Conservation (phyloP, 2,797 vertebrate species). For the Sphaeramia orbicularis region DNA sequence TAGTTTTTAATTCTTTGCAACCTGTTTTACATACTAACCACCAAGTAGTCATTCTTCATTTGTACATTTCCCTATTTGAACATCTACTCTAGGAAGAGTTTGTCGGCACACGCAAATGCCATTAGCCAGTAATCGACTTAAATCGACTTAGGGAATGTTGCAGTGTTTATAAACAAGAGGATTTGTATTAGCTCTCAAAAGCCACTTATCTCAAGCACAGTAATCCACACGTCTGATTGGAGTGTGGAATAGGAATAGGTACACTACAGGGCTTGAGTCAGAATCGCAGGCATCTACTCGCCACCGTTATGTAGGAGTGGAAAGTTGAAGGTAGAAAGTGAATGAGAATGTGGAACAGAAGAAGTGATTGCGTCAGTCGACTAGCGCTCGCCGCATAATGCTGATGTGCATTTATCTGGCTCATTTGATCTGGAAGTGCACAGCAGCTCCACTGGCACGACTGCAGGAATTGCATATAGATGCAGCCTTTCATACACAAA, state of each 20-base stretch:
- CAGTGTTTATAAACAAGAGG: constrained; percentile 79
- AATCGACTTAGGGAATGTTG: constrained; percentile 70
- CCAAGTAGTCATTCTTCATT: constrained; percentile 35
- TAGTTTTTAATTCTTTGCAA: constrained; percentile 26
- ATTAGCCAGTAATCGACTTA: constrained; percentile 77
- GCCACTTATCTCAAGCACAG: constrained; percentile 73
- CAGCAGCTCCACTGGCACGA: constrained; percentile 3
- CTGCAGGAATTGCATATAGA: constrained; percentile 21
- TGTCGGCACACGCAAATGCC: constrained; percentile 49
- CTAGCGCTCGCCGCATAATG: background rate
- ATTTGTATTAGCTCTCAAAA: constrained; percentile 77
- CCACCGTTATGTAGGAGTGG: background rate
- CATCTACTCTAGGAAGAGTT: constrained; percentile 14
- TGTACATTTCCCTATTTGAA: constrained; percentile 27
- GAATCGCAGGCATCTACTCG: constrained; percentile 18
- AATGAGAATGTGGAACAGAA: constrained; percentile 2
- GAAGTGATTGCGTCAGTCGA: background rate
- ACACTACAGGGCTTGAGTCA: constrained; percentile 20
- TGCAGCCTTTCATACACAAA: constrained; percentile 16
- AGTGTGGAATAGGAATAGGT: constrained; percentile 34
- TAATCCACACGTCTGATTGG: constrained; percentile 78
- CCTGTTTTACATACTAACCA: constrained; percentile 45
- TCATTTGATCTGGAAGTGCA: constrained; percentile 27
- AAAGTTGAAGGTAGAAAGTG: background rate
- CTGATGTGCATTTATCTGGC: constrained; percentile 4